phyloP scores from a whole-genome alignment of 2,888 invertebrate species.

The Eupithecia exiguata region DNA sequence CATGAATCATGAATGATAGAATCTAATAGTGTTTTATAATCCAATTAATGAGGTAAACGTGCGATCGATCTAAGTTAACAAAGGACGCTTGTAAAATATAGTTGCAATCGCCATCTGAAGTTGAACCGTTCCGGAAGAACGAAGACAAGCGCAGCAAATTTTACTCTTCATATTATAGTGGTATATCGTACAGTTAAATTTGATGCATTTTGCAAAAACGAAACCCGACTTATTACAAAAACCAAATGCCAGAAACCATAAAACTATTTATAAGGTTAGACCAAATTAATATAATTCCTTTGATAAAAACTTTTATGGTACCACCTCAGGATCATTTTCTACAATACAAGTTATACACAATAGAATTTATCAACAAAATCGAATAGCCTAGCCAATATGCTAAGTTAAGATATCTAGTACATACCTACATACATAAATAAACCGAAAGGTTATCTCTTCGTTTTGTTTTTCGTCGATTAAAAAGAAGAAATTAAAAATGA shows the following conservation, averaged over 20 bases:
- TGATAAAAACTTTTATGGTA: too few species aligned
- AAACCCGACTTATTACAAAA: too few species aligned
- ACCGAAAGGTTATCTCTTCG: neutral
- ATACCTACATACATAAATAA: neutral
- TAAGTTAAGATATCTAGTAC: too few species aligned
- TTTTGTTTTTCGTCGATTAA: neutral
- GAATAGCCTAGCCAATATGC: too few species aligned
- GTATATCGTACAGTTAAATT: too few species aligned
- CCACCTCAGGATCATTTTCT: neutral
- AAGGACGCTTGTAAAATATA: slow-evolving; percentile 22
- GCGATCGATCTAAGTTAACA: slow-evolving; percentile 39
- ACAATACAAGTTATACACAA: neutral
- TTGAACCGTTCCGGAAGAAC: neutral
- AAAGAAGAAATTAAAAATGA: neutral
- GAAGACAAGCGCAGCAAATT: too few species aligned
- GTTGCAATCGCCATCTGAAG: neutral
- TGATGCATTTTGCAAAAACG: too few species aligned
- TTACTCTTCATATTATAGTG: too few species aligned
- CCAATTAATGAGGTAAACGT: slow-evolving; percentile 47
- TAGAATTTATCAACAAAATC: too few species aligned
- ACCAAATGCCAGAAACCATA: neutral
- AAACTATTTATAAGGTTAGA: neutral
- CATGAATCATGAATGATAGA: too few species aligned
- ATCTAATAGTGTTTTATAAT: slow-evolving; percentile 44
- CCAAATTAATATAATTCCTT: too few species aligned